These are phyloP conservation scores for Etheostoma nigrum DNA, from an alignment of 2,797 vertebrate genomes.

Conservation along the genomic window DNA sequence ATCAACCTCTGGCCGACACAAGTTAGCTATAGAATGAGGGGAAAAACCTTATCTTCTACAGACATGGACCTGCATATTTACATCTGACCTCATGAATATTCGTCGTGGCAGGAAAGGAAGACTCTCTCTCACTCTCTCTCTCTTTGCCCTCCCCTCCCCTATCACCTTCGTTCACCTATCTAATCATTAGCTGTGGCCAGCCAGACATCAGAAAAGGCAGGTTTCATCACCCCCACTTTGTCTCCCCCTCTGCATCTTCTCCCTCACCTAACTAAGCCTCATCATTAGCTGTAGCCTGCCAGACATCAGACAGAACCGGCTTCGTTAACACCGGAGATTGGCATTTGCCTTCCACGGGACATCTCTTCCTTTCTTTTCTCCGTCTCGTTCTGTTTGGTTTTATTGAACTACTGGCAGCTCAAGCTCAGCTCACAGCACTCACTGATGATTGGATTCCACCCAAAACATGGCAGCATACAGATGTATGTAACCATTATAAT, in stretches of 20 bases:
- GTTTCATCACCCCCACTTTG: conserved; percentile 43
- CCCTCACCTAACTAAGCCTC: conserved; percentile 54
- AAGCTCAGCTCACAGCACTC: conserved; percentile 15
- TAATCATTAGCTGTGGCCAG: conserved; percentile 57
- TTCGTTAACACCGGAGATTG: conserved; percentile 66
- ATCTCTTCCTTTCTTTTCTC: conserved; percentile 31
- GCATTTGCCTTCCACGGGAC: conserved; percentile 53
- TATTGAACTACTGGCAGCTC: conserved; percentile 32
- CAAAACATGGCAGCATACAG: conserved; percentile 41
- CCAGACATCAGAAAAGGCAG: conserved; percentile 47
- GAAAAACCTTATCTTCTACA: background rate
- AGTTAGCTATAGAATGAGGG: background rate
- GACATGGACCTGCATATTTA: background rate
- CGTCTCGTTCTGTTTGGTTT: conserved; percentile 40
- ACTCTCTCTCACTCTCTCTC: background rate
- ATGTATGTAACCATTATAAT: conserved; percentile 38
- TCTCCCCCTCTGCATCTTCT: conserved; percentile 13
- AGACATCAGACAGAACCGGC: conserved; percentile 60
- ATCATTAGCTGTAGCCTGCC: conserved; percentile 67
- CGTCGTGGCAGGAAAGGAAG: background rate
- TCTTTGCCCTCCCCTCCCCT: background rate
- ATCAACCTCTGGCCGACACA: no score
- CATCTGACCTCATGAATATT: conserved; percentile 32
- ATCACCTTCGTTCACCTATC: conserved; percentile 30
- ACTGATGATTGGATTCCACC: conserved; percentile 47